phyloP scores from a whole-genome alignment of 2,113 vertebrate genomes.

The Aplodontia rufa region DNA sequence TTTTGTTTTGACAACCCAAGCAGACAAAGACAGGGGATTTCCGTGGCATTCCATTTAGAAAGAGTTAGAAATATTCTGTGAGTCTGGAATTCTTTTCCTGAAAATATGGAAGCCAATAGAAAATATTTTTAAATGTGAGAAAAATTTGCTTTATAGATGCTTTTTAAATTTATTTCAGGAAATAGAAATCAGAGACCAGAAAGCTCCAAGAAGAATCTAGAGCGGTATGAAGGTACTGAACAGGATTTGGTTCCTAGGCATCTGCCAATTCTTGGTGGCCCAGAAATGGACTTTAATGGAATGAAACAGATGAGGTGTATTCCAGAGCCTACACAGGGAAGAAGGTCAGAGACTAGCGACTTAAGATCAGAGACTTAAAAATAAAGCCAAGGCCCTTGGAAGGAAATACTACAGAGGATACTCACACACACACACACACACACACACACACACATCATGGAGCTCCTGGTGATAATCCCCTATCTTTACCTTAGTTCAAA shows the following conservation, averaged over 20 bases:
- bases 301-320: background rate
- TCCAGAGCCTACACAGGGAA: background rate
- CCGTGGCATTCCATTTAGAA: background rate
- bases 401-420: background rate
- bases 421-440: background rate
- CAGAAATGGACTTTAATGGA: background rate
- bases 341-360: background rate
- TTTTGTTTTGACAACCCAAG: background rate
- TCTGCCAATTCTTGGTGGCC: background rate
- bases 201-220: background rate
- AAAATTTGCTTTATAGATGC: background rate
- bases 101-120: background rate
- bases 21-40: background rate
- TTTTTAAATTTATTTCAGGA: constrained; percentile 35
- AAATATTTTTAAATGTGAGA: background rate
- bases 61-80: background rate
- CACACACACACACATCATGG: no score
- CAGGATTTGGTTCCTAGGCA: background rate
- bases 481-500: background rate
- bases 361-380: background rate
- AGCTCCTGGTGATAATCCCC: background rate
- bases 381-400: background rate
- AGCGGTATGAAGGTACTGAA: background rate
- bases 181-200: constrained; percentile 12
- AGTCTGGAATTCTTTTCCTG: background rate